phyloP scores from a whole-genome alignment of 1,140 invertebrate species.

The Drosophila kurseongensis region DNA sequence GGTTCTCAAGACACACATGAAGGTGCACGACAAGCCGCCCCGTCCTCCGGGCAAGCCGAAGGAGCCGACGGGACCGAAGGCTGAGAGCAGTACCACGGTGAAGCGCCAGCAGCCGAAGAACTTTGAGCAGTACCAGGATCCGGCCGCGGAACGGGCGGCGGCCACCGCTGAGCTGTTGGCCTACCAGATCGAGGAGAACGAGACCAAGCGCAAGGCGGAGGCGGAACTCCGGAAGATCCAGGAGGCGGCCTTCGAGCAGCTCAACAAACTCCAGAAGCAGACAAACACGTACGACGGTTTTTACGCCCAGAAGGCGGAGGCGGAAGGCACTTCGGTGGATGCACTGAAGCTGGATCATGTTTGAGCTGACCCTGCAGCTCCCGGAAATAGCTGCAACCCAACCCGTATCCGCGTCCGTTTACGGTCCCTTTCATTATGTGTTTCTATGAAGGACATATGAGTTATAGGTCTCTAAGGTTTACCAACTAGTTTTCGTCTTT shows the following conservation, averaged over 20 bases:
- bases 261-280: constrained; percentile 69
- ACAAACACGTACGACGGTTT: constrained; percentile 69
- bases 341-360: constrained; percentile 66
- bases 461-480: constrained; percentile 40
- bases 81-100: constrained; percentile 43
- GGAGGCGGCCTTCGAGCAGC: constrained; percentile 73
- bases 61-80: constrained; percentile 52
- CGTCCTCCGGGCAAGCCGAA: constrained; percentile 53
- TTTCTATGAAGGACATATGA: constrained; percentile 48
- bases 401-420: constrained; percentile 5
- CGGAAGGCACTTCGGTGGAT: constrained; percentile 50
- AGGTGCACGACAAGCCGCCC: constrained; percentile 73
- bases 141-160: constrained; percentile 66
- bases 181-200: constrained; percentile 73
- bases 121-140: constrained; percentile 68
- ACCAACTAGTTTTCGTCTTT: constrained; percentile 34
- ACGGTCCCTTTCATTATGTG: constrained; percentile 28
- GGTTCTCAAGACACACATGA: constrained; percentile 77
- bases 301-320: constrained; percentile 64
- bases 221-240: constrained; percentile 72
- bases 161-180: constrained; percentile 69
- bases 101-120: constrained; percentile 70
- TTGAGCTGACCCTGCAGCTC: constrained; percentile 30
- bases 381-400: background rate
- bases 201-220: constrained; percentile 72